phyloP scores from a whole-genome alignment of 2,113 vertebrate species.

The Cepphus grylle region DNA sequence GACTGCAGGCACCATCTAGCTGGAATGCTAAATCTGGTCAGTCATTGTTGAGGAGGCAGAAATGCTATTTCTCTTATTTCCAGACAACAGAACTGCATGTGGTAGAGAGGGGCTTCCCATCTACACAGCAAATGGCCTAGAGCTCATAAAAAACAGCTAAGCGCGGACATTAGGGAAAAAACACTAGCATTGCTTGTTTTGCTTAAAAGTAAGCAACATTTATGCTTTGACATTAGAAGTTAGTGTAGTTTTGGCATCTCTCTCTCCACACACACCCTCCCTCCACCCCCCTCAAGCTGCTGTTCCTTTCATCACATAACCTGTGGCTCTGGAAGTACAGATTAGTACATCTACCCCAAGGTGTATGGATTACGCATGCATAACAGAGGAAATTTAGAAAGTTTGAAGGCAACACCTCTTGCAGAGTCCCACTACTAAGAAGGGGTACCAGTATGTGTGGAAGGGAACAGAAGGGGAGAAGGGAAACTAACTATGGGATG shows the following conservation, averaged over 20 bases:
- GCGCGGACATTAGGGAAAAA: neutral
- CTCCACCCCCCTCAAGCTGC: neutral
- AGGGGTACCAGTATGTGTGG: neutral
- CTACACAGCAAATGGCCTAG: neutral
- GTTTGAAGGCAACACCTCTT: neutral
- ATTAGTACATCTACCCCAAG: neutral
- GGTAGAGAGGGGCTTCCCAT: neutral
- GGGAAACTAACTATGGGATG: neutral
- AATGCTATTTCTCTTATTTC: neutral
- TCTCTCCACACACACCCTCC: too few relatives aligned
- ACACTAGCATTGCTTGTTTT: neutral
- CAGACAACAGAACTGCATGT: neutral
- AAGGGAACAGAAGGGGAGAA: neutral
- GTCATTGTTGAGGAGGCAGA: neutral
- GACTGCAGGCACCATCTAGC: neutral
- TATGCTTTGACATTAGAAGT: neutral
- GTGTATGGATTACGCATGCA: neutral
- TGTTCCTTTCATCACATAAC: neutral
- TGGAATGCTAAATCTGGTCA: neutral
- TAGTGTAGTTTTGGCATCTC: neutral
- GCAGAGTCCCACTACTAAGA: neutral
- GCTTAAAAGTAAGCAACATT: neutral
- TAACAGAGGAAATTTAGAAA: neutral
- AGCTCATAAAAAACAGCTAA: neutral
- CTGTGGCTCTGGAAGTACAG: neutral